Conservation (phyloP, 2,797 vertebrate genomes). For the Danio jaintianensis region DNA sequence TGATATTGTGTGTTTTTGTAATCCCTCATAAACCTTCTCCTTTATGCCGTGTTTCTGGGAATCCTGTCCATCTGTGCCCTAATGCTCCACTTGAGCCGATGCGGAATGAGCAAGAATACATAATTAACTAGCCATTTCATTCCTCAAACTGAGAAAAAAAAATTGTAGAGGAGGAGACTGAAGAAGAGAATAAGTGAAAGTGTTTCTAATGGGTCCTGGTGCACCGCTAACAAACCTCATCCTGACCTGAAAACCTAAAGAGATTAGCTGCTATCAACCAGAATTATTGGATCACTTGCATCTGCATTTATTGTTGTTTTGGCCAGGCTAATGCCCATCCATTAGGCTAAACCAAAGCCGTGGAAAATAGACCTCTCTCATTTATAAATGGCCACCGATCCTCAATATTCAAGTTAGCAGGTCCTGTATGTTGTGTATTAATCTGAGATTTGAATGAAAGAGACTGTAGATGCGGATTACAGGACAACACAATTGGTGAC, state of each 20-base stretch:
- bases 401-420: neutral
- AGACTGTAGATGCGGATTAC: neutral
- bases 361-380: neutral
- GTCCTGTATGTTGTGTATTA: conserved; percentile 1
- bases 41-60: conserved; percentile 15
- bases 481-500: neutral
- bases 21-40: conserved; percentile 9
- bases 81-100: neutral
- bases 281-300: conserved; percentile 42
- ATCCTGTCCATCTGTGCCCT: conserved; percentile 31
- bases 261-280: conserved; percentile 53
- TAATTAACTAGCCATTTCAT: conserved; percentile 21
- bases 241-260: conserved; percentile 44
- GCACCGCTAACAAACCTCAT: conserved; percentile 38
- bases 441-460: conserved; percentile 12
- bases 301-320: conserved; percentile 41
- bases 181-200: conserved; percentile 1
- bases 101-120: neutral
- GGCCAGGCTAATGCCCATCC: conserved; percentile 40
- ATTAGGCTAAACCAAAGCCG: conserved; percentile 26
- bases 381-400: neutral
- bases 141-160: conserved; percentile 8
- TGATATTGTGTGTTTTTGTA: conserved; percentile 7
- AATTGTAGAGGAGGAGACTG: conserved; percentile 8
- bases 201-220: conserved; percentile 28